Evolutionary conservation across 2,113 vertebrate species (phyloP).

Genomic region (Barbus barbus): DNA sequence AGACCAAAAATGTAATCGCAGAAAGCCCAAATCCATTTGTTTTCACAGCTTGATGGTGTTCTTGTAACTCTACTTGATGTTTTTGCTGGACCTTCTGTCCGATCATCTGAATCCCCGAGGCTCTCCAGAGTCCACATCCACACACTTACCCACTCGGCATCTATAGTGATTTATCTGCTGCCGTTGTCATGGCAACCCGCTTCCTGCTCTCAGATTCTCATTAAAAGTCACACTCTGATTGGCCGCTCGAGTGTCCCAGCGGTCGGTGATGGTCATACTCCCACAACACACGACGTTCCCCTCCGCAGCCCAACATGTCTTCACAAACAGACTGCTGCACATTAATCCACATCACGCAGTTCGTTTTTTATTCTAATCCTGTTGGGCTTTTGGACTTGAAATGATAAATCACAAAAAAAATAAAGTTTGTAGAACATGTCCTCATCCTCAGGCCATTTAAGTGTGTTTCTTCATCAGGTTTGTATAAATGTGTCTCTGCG

Average conservation of each 20-base stretch:
- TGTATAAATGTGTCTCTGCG: too few relatives aligned
- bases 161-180: slow-evolving; percentile 23
- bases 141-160: slow-evolving; percentile 23
- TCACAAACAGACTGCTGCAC: background rate
- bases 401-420: too few relatives aligned
- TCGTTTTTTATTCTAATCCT: background rate
- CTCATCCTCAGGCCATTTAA: too few relatives aligned
- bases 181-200: slow-evolving; percentile 51
- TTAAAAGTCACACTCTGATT: slow-evolving; percentile 39
- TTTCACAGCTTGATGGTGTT: background rate
- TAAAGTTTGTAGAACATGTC: too few relatives aligned
- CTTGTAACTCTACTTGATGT: too few relatives aligned
- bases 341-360: background rate
- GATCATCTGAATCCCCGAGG: background rate
- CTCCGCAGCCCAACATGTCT: too few relatives aligned
- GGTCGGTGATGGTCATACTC: background rate
- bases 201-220: background rate
- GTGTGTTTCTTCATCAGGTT: too few relatives aligned
- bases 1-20: background rate
- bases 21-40: background rate
- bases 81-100: background rate
- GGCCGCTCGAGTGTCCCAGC: slow-evolving; percentile 3
- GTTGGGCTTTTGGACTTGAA: background rate
- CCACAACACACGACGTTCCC: background rate
- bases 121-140: background rate